phyloP scores from a whole-genome alignment of 2,888 invertebrate species.

The Diarsia dahlii region DNA sequence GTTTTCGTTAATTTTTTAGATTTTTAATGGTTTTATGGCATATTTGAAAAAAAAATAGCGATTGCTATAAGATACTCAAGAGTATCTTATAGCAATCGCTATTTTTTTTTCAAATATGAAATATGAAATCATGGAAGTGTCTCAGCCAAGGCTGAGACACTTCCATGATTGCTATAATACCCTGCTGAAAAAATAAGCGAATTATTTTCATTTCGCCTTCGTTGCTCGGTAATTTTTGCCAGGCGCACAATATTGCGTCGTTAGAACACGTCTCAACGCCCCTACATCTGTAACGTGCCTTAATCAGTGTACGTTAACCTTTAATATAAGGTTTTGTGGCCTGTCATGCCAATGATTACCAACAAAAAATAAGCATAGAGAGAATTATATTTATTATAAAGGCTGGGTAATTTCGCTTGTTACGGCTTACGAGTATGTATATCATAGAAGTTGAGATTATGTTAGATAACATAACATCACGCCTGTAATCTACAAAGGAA shows the following conservation, averaged over 20 bases:
- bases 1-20: no score
- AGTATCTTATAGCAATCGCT: no score
- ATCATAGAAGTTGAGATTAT: neutral
- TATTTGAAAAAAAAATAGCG: no score
- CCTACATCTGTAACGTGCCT: slow-evolving; percentile 5
- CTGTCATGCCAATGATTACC: slow-evolving; percentile 18
- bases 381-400: slow-evolving; percentile 6
- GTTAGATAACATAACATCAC: no score
- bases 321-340: slow-evolving; percentile 38
- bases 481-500: no score
- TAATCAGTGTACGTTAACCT: slow-evolving; percentile 30
- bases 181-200: neutral
- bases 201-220: neutral
- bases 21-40: no score
- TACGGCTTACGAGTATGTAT: neutral
- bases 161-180: neutral
- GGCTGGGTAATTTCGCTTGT: neutral
- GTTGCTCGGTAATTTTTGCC: slow-evolving; percentile 16
- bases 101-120: no score
- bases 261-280: slow-evolving; percentile 11
- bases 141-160: no score
- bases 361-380: slow-evolving; percentile 27
- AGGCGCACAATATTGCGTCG: slow-evolving; percentile 4
- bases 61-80: no score
- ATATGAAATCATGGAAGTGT: no score